Evolutionary conservation across 2,888 invertebrate species (phyloP).

Genomic region (Ligdia adustata): DNA sequence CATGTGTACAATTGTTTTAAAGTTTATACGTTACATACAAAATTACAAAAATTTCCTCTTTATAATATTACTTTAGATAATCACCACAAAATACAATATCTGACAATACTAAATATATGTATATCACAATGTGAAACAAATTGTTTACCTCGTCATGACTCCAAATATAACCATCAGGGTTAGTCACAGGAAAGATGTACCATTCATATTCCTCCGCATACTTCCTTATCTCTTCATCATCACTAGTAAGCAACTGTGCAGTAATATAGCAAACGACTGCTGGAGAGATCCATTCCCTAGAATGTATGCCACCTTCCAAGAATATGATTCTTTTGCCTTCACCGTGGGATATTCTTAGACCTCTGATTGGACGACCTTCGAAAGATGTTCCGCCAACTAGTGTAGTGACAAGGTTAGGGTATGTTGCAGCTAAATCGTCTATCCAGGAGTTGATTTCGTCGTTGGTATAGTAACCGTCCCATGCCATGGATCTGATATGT

Average conservation of each 20-base stretch:
- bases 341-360: conserved; percentile 67
- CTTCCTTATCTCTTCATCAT: conserved; percentile 72
- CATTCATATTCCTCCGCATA: conserved; percentile 88
- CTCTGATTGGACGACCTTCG: conserved; percentile 71
- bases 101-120: too few relatives aligned
- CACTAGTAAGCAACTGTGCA: conserved; percentile 86
- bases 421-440: conserved; percentile 65
- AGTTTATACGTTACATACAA: too few relatives aligned
- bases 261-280: conserved; percentile 87
- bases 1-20: too few relatives aligned
- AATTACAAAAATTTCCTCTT: too few relatives aligned
- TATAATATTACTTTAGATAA: too few relatives aligned
- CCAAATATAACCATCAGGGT: conserved; percentile 90
- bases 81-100: too few relatives aligned
- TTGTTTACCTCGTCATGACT: conserved; percentile 85
- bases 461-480: conserved; percentile 84
- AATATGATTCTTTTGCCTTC: conserved; percentile 56
- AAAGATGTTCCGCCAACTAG: conserved; percentile 65
- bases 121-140: too few relatives aligned
- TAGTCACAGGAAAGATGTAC: conserved; percentile 89
- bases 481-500: conserved; percentile 50
- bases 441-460: conserved; percentile 86
- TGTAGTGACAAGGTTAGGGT: conserved; percentile 72
- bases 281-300: conserved; percentile 90
- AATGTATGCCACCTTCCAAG: conserved; percentile 85